Evolutionary conservation across 2,113 vertebrate species (phyloP).

Genomic region (Speoplatyrhinus poulsoni): DNA sequence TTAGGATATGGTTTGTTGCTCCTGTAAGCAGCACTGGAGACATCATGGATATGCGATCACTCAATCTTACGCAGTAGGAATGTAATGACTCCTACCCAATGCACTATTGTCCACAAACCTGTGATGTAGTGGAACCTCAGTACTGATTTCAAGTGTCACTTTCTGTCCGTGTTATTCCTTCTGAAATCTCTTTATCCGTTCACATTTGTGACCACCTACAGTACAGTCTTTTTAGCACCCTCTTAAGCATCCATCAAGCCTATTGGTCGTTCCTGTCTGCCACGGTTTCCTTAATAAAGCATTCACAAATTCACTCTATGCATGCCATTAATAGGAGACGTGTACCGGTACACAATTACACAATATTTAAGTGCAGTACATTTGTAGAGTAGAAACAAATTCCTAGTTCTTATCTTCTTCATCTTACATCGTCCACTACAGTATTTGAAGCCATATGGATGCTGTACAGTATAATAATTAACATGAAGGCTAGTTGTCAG

Average conservation of each 20-base stretch:
- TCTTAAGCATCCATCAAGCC: not conserved
- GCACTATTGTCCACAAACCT: slow-evolving; percentile 70
- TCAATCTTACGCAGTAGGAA: slow-evolving; percentile 64
- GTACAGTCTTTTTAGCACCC: not conserved
- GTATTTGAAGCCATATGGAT: not conserved
- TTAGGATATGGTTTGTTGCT: slow-evolving; percentile 71
- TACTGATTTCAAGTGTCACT: slow-evolving; percentile 46
- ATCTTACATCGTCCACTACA: not conserved
- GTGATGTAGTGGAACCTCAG: slow-evolving; percentile 56
- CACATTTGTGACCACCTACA: slow-evolving; percentile 35
- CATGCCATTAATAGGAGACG: not conserved
- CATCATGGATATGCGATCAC: slow-evolving; percentile 74
- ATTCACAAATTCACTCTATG: not conserved
- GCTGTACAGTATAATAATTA: not conserved
- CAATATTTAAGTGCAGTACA: not conserved
- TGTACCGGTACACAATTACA: not conserved
- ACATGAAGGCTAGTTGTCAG: not conserved
- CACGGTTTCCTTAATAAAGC: slow-evolving; percentile 14
- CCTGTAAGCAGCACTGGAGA: slow-evolving; percentile 67
- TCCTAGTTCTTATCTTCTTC: not conserved
- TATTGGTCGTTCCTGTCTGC: not conserved
- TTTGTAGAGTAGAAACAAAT: not conserved
- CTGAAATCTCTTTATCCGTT: slow-evolving; percentile 32
- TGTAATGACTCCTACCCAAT: slow-evolving; percentile 73
- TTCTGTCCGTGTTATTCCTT: slow-evolving; percentile 33